Base-by-base conservation (phyloP, 2,888 invertebrate species). In the Cheilosia vulpina region DNA sequence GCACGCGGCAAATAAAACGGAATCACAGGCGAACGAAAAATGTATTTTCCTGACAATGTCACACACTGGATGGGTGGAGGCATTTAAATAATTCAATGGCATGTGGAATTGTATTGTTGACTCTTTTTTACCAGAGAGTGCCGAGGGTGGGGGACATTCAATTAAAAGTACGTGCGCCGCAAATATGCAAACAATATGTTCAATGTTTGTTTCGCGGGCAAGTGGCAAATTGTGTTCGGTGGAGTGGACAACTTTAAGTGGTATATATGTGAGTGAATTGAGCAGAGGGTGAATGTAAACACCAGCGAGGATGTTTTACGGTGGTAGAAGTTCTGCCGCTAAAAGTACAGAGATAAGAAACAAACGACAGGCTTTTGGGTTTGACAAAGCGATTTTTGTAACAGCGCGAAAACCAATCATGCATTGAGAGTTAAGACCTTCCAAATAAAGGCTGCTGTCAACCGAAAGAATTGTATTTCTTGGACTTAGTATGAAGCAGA, bases 41-140 rank as follows among this genome's bases (percentile, higher is more conserved):
- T 15, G 31, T 21, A 19, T 69, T 57, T 50, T 62, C 41, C 62
- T 43, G 50, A 52, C 50, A 69, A 34, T 52, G 50, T 41, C 4
- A 24, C 34, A 27, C 75, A 52, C 38, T 57, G n/a, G n/a, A n/a
- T n/a, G n/a, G n/a, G n/a, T n/a, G 41, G 57, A 47, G 53, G 27
- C 73, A 38, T 65, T 41, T 75, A 75, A 65, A 75, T 50, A 65
- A 65, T 65, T 21, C 47, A 47, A 34, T 19, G 47, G 57, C 65
- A 65, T 47, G 65, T 50, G 53, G 31, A 63, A 63, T 55, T 63
- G 62, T 53, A 43, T 45, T 73, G 62, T 63, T 53, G 73, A 63
- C 53, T 47, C 47, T 11, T 47, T 47, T 47, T 17, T 47, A 27
- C 31, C 31, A 2, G 2, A 9, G 31, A 27, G 3, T 21, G 4